These are phyloP conservation scores for Gymnosoma rotundatum DNA, from an alignment of 2,888 invertebrate species.

Conservation along the genomic window DNA sequence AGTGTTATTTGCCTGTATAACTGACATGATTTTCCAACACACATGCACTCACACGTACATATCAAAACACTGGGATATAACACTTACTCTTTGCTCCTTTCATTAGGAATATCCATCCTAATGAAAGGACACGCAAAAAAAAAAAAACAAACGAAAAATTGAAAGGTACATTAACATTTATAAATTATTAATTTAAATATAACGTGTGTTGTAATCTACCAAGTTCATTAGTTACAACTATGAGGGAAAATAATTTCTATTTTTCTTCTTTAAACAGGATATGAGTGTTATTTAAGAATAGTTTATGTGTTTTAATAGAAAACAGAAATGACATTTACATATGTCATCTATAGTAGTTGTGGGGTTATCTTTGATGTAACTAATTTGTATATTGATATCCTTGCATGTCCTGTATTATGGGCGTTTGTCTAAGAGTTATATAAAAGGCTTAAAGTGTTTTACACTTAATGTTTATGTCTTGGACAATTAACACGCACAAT, in stretches of 20 bases:
- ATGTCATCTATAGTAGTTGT: conserved; percentile 46
- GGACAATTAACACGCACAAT: conserved; percentile 72
- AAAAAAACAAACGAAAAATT: conserved; percentile 10
- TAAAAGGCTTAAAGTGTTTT: conserved; percentile 68
- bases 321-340: conserved; percentile 55
- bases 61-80: conserved; percentile 45
- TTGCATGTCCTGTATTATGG: conserved; percentile 20
- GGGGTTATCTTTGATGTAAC: conserved; percentile 66
- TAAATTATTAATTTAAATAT: conserved; percentile 70
- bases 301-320: conserved; percentile 41
- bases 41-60: conserved; percentile 1
- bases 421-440: conserved; percentile 31
- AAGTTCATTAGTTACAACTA: conserved; percentile 47
- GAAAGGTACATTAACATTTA: conserved; percentile 65
- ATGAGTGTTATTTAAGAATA: conserved; percentile 44
- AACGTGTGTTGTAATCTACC: conserved; percentile 64
- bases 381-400: conserved; percentile 66
- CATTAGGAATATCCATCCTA: conserved; percentile 41
- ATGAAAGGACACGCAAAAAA: neutral
- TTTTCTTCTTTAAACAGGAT: conserved; percentile 39
- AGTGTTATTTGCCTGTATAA: conserved; percentile 60
- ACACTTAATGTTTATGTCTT: conserved; percentile 72
- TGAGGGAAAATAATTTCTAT: conserved; percentile 46
- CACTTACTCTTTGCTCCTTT: conserved; percentile 68
- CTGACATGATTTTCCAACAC: conserved; percentile 62